These are phyloP conservation scores for Centrocercus urophasianus DNA, from an alignment of 2,113 vertebrate genomes.

Conservation along the genomic window DNA sequence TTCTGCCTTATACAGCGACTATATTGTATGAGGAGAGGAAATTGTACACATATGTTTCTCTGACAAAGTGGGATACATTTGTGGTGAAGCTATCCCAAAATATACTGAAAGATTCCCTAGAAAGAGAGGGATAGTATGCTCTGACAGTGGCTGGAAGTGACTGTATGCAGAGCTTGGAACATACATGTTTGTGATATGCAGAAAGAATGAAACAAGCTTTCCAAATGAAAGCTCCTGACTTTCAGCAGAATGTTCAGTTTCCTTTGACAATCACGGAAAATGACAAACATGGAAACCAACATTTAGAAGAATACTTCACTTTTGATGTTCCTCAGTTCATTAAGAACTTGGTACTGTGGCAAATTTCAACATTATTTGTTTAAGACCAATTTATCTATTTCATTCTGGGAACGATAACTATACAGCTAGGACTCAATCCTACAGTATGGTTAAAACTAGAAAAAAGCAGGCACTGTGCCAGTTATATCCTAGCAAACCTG, in stretches of 20 bases:
- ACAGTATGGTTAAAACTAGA: not conserved
- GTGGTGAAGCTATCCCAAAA: not conserved
- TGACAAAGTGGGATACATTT: not conserved
- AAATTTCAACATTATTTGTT: not conserved
- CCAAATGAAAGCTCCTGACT: not conserved
- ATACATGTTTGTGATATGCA: not conserved
- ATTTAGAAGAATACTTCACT: not conserved
- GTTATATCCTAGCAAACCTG: not conserved
- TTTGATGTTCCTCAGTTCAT: not conserved
- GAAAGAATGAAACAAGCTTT: not conserved
- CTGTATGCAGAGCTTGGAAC: not conserved
- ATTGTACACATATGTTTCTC: not conserved
- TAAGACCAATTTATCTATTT: not conserved
- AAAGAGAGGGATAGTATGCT: not conserved
- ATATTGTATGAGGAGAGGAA: not conserved
- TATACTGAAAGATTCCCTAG: not conserved
- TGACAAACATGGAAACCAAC: not conserved
- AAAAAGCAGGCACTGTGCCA: not conserved
- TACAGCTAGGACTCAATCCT: not conserved
- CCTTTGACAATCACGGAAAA: not conserved
- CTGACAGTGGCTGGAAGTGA: not conserved
- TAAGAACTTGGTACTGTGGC: not conserved
- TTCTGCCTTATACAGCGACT: not conserved
- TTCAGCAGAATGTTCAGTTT: not conserved
- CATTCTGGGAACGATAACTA: constrained; percentile 2